Conservation (phyloP, 92 coral and sea anemone species). For the Diadumene lineata region DNA sequence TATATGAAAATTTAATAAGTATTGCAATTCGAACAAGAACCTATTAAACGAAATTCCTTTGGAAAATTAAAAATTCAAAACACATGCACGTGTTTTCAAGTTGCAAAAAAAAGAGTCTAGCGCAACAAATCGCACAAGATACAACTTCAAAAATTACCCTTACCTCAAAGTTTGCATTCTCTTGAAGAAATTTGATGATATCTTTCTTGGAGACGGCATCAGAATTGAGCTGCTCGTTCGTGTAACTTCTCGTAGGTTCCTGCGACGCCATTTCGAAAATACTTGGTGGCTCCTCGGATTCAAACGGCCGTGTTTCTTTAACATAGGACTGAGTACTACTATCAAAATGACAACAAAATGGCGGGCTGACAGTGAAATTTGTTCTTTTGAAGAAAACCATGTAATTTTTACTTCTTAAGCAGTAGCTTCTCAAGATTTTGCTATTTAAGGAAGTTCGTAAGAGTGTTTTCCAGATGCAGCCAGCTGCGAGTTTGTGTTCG, state of each 20-base stretch:
- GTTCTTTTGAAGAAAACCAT: not conserved
- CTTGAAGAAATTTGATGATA: constrained; percentile 89
- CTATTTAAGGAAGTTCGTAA: not conserved
- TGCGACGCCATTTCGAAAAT: constrained; percentile 80
- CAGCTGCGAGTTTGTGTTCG: constrained; percentile 54
- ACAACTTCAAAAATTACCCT: not conserved
- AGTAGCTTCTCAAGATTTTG: not conserved
- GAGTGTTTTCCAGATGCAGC: constrained; percentile 57
- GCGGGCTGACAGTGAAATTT: constrained; percentile 25
- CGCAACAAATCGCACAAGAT: too few species aligned
- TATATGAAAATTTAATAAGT: too few species aligned
- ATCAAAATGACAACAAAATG: constrained; percentile 38
- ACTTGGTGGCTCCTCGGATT: constrained; percentile 11
- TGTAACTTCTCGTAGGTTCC: constrained; percentile 71
- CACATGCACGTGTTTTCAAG: too few species aligned
- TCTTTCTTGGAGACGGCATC: constrained; percentile 98
- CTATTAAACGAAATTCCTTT: too few species aligned
- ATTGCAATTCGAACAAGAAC: too few species aligned
- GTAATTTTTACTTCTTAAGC: not conserved
- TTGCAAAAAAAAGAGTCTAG: too few species aligned
- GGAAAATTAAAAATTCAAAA: too few species aligned
- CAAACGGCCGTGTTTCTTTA: constrained; percentile 35
- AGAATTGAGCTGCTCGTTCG: constrained; percentile 76
- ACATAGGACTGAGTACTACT: constrained; percentile 6
- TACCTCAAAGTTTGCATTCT: constrained; percentile 90